Base-by-base conservation (phyloP, 2,797 vertebrate genomes). In the Ptychobarbus kaznakovi region DNA sequence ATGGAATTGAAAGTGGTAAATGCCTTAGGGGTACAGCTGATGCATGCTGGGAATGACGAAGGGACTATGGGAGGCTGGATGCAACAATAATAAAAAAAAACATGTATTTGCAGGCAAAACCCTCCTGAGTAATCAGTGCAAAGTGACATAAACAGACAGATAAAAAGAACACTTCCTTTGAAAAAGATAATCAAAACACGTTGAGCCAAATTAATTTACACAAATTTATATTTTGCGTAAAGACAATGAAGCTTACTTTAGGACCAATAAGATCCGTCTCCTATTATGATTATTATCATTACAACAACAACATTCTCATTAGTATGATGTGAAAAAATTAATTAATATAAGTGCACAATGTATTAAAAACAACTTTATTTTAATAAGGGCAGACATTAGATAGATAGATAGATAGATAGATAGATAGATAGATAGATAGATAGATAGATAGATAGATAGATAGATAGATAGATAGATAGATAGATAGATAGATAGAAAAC, bases 51-150 rank as follows among this genome's bases (percentile, higher is more conserved):
- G 72, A 72, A 78, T 77, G 74, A 78, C 28, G 6, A 80, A 51
- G 77, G 65, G 61, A 75, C 38, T 73, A 42, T 83, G 44, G 25
- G 63, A 83, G 49, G 15, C 76, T 80, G 46, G 32, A 46, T 51
- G 28, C 80, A 85, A 84, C 86, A 80, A 66, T 80, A 28, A 6
- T 9, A 42, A 9, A 38, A 70, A 32, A 12, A 7, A 53, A 13
- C 0, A 28, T 11, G n/a, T 61, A 53, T 81, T 68, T 79, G 35
- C 22, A 10, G 18, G 32, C 25, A 79, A 78, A 73, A 76, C 53
- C 40, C 78, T 80, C 75, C 46, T 69, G 72, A 80, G 77, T 84
- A 44, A 81, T 82, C 73, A 66, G 28, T 40, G 61, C 74, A 80
- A 38, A 81, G 25, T 69, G 38, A 66, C 63, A 74, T 20, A 65